These are phyloP conservation scores for Xenus cinereus DNA, from an alignment of 2,113 vertebrate genomes.

Conservation along the genomic window DNA sequence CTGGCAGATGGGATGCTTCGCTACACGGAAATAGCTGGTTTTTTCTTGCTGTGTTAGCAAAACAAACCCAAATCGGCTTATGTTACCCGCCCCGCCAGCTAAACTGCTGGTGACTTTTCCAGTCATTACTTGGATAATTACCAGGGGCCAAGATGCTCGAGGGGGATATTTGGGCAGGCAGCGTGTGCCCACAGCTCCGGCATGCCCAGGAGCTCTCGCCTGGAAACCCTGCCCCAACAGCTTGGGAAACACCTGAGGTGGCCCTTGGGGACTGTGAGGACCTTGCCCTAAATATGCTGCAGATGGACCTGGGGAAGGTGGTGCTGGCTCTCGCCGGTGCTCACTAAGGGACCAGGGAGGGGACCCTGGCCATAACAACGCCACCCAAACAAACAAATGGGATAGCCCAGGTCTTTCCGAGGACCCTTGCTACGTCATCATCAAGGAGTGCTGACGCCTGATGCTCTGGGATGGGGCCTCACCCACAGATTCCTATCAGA, in stretches of 20 bases:
- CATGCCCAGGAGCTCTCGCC: accelerated
- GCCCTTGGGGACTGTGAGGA: background rate
- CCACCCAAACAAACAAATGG: background rate
- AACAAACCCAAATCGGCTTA: background rate
- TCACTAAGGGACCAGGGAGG: background rate
- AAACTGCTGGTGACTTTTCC: background rate
- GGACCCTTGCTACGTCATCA: background rate
- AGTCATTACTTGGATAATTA: background rate
- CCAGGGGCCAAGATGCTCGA: background rate
- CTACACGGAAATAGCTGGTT: background rate
- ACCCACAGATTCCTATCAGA: background rate
- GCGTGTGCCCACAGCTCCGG: accelerated
- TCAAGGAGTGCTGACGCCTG: background rate
- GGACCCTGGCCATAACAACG: background rate
- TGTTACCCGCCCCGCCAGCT: background rate
- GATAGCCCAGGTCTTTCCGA: background rate
- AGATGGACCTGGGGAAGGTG: background rate
- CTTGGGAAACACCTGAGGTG: background rate
- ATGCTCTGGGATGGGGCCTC: background rate
- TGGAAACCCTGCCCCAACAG: background rate
- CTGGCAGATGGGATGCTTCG: background rate
- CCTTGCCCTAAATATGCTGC: background rate
- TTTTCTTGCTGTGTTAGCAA: background rate
- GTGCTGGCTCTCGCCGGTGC: background rate
- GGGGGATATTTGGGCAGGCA: background rate